Evolutionary conservation across 2,797 vertebrate species (phyloP).

Genomic region (Esox masquinongy): DNA sequence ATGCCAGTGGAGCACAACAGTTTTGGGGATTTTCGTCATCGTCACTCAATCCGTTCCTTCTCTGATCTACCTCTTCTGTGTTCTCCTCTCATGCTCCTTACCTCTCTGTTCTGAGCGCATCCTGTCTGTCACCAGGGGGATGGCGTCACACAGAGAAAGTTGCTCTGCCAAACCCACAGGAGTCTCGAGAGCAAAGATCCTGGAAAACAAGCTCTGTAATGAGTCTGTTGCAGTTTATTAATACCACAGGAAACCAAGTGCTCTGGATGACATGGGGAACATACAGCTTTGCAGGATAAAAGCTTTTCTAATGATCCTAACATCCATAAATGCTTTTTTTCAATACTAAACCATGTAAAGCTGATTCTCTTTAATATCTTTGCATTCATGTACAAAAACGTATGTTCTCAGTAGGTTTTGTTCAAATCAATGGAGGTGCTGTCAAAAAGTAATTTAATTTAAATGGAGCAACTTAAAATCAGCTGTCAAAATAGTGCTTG

Average conservation of each 20-base stretch:
- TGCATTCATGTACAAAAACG: too few species aligned
- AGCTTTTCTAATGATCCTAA: too few species aligned
- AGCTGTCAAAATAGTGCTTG: too few species aligned
- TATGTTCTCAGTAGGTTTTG: too few species aligned
- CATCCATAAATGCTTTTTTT: too few species aligned
- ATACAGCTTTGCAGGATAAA: too few species aligned
- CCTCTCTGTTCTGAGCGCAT: conserved; percentile 30
- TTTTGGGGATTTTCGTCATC: neutral
- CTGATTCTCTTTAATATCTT: too few species aligned
- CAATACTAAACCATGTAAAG: too few species aligned
- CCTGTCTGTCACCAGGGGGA: conserved; percentile 31
- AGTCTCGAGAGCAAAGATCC: conserved; percentile 52
- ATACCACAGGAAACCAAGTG: neutral
- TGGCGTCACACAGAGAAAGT: conserved; percentile 72
- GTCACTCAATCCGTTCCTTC: neutral
- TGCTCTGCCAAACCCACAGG: conserved; percentile 57
- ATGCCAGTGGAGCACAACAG: neutral
- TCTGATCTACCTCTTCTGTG: neutral
- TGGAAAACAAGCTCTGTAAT: conserved; percentile 64
- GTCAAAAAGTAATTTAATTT: too few species aligned
- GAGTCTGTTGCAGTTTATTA: conserved; percentile 31
- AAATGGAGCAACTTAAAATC: too few species aligned
- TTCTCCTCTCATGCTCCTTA: conserved; percentile 10
- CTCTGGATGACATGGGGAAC: neutral
- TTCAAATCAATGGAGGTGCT: too few species aligned